Conservation (phyloP, 2,888 invertebrate species). For the Lycaena phlaeas region DNA sequence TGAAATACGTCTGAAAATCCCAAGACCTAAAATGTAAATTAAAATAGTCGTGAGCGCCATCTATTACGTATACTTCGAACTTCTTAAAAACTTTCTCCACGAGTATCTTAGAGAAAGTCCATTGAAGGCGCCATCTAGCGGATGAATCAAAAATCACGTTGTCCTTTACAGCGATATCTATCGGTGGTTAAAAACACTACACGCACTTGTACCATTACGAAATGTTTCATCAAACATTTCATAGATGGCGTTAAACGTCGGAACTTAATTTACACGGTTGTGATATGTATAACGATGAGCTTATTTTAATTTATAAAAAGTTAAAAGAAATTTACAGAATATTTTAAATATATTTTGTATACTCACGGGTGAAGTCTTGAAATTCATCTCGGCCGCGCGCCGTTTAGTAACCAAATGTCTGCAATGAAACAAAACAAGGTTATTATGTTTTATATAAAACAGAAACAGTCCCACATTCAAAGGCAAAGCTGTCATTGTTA, state of each 20-base stretch:
- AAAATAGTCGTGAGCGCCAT: background rate
- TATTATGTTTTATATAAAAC: slow-evolving; percentile 13
- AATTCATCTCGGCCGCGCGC: slow-evolving; percentile 37
- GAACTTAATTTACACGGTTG: slow-evolving; percentile 26
- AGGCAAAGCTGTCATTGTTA: slow-evolving; percentile 19
- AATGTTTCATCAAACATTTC: slow-evolving; percentile 17
- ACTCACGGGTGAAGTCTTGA: slow-evolving; percentile 61
- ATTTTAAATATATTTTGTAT: slow-evolving; percentile 16
- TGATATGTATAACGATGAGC: slow-evolving; percentile 29
- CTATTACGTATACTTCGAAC: background rate
- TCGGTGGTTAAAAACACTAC: slow-evolving; percentile 6
- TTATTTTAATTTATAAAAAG: background rate
- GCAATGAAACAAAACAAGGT: slow-evolving; percentile 16
- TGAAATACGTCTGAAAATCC: no score
- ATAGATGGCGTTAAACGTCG: slow-evolving; percentile 42
- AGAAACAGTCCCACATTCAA: slow-evolving; percentile 12
- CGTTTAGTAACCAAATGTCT: slow-evolving; percentile 22
- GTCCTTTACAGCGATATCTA: slow-evolving; percentile 21
- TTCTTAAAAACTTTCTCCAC: no score
- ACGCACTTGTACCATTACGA: slow-evolving; percentile 14
- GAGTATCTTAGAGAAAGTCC: no score
- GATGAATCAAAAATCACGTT: background rate
- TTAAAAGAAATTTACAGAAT: slow-evolving; percentile 5
- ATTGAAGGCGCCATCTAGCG: slow-evolving; percentile 17
- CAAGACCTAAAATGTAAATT: no score